phyloP scores from a whole-genome alignment of 1,140 invertebrate genomes.

The Lamellibrachia luymesi region DNA sequence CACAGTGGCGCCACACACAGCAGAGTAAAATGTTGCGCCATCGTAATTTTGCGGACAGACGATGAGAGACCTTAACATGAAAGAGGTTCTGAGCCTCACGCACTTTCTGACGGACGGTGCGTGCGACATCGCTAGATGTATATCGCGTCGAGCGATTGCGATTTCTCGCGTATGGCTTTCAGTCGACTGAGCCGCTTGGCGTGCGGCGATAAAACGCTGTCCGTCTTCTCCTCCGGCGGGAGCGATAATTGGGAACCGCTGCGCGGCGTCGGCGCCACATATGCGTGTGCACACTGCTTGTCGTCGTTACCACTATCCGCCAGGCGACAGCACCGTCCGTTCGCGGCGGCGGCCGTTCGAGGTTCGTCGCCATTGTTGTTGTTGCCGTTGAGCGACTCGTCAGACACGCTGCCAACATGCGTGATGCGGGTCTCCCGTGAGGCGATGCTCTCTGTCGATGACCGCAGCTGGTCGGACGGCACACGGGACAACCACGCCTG shows the following conservation, averaged over 20 bases:
- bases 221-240: neutral
- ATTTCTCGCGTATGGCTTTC: constrained; percentile 23
- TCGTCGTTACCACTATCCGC: neutral
- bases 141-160: constrained; percentile 9
- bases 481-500: neutral
- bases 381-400: neutral
- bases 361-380: neutral
- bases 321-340: neutral
- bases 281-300: neutral
- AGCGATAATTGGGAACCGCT: neutral
- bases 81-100: neutral
- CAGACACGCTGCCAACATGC: neutral
- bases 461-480: neutral
- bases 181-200: constrained; percentile 16
- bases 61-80: neutral
- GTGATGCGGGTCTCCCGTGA: neutral
- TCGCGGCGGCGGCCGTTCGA: neutral
- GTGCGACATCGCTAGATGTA: neutral
- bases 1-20: neutral
- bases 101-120: neutral
- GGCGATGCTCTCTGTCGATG: neutral
- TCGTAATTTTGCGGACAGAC: neutral
- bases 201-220: neutral
- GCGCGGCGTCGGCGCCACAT: neutral
- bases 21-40: neutral